phyloP scores from a whole-genome alignment of 2,888 invertebrate species.

The Branchellion lobata region DNA sequence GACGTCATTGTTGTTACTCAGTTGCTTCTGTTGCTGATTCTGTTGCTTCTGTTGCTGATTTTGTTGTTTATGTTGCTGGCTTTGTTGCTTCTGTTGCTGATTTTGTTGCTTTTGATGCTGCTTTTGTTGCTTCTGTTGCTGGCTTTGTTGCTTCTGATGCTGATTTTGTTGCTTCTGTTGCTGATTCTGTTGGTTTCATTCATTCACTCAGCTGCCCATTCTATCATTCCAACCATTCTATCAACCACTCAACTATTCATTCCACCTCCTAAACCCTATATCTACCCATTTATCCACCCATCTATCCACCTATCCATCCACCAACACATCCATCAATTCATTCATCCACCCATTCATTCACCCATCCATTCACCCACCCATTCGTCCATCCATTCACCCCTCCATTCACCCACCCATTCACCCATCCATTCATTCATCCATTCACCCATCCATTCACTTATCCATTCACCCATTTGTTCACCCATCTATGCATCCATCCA shows the following conservation, averaged over 20 bases:
- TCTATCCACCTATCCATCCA: background rate
- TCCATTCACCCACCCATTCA: background rate
- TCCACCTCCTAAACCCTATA: background rate
- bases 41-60: background rate
- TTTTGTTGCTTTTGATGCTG: no score
- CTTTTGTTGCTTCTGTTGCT: background rate
- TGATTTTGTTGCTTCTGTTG: conserved; percentile 61
- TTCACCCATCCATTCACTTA: no score
- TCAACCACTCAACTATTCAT: background rate
- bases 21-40: background rate
- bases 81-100: no score
- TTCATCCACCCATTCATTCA: background rate
- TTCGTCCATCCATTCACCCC: background rate
- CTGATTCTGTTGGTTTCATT: no score
- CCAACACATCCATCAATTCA: background rate
- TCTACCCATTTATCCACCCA: conserved; percentile 1
- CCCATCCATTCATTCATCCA: no score
- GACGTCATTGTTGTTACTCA: background rate
- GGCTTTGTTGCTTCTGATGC: conserved; percentile 28
- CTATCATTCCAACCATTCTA: background rate
- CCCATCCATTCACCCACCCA: no score
- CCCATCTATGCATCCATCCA: background rate
- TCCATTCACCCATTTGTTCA: no score
- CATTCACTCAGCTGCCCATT: background rate
- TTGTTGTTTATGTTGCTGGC: conserved; percentile 55